Evolutionary conservation across 2,888 invertebrate species (phyloP).

Genomic region (Therioaphis trifolii): DNA sequence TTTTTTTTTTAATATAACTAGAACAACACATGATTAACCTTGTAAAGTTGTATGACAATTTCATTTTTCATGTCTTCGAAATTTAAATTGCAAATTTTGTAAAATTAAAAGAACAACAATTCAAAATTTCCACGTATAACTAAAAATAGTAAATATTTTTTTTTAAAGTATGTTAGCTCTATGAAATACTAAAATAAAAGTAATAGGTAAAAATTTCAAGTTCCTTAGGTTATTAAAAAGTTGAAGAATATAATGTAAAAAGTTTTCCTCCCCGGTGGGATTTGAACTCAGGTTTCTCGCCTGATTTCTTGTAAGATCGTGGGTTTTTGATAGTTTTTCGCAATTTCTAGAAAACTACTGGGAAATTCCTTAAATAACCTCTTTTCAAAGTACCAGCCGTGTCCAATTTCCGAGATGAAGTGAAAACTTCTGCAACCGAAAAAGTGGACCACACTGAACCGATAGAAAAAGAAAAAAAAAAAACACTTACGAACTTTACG

Average conservation of each 20-base stretch:
- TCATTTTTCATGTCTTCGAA: background rate
- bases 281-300: too few relatives aligned
- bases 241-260: background rate
- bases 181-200: background rate
- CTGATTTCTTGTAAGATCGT: background rate
- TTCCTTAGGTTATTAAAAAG: background rate
- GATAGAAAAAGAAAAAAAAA: too few relatives aligned
- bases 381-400: background rate
- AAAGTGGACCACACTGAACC: background rate
- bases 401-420: background rate
- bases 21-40: background rate
- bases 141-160: background rate
- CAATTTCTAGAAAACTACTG: background rate
- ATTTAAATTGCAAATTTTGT: background rate
- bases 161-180: background rate
- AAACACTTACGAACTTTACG: too few relatives aligned
- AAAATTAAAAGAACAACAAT: background rate
- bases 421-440: background rate
- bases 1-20: background rate
- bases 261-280: background rate
- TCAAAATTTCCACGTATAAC: background rate
- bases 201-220: background rate
- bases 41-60: background rate
- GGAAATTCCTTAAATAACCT: background rate
- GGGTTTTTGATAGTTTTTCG: background rate